These are phyloP conservation scores for Cyanoramphus novaezelandiae DNA, from an alignment of 2,113 vertebrate species.

Conservation along the genomic window DNA sequence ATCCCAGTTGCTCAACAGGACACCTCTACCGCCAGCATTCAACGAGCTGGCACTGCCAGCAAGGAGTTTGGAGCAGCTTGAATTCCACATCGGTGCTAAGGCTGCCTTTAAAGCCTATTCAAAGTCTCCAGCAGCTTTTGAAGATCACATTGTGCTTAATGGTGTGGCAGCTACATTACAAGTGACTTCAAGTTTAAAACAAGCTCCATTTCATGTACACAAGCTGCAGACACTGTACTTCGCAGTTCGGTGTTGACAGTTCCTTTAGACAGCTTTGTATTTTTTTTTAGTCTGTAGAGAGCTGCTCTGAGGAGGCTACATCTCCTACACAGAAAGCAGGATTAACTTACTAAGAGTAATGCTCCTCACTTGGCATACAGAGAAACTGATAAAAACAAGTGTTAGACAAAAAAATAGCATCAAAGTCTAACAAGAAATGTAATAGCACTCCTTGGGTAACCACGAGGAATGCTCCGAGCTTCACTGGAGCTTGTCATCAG, in stretches of 20 bases:
- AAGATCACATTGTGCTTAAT: not conserved
- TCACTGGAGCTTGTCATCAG: not conserved
- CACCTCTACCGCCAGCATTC: not conserved
- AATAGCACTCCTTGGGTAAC: not conserved
- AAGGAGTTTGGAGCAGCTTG: not conserved
- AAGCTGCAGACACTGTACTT: not conserved
- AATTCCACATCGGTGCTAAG: accelerated
- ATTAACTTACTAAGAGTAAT: not conserved
- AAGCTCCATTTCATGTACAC: not conserved
- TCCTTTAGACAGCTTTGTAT: not conserved
- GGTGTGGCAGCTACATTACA: not conserved
- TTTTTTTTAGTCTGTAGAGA: not conserved
- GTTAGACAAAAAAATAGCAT: not conserved
- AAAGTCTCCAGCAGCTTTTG: not conserved
- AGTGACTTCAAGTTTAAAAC: not conserved
- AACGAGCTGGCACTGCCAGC: not conserved
- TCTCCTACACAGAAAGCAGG: not conserved
- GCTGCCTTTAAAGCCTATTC: not conserved
- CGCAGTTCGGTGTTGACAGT: not conserved
- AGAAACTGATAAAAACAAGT: not conserved
- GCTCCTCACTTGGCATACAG: not conserved
- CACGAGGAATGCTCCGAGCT: not conserved
- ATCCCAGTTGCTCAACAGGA: not conserved
- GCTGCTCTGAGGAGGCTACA: not conserved
- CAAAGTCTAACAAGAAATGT: not conserved